A percentile compares a stretch with the other conserved stretches of the same genome.
These are phyloP conservation scores for Procambarus clarkii DNA, from an alignment of 1,140 invertebrate genomes.

Conservation along the genomic window DNA sequence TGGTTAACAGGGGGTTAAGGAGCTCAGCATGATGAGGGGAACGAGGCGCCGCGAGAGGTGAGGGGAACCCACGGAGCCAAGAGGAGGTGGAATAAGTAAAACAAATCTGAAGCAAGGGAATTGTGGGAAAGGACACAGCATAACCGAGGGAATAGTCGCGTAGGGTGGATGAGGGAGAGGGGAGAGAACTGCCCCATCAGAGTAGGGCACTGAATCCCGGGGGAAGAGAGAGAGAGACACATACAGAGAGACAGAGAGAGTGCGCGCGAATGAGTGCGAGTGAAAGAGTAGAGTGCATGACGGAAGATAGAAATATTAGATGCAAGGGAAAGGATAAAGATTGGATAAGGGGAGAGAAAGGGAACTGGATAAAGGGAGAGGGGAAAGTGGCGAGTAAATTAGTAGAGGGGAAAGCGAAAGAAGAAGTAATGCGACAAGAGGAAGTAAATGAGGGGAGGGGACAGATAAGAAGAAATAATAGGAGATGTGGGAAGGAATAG, in stretches of 20 bases:
- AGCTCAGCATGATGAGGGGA: no score
- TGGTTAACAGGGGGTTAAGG: no score
- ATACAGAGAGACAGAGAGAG: no score
- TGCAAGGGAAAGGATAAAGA: neutral
- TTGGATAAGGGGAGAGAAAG: constrained; percentile 1
- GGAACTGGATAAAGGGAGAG: neutral
- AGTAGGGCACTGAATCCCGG: neutral
- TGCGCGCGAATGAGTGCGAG: neutral
- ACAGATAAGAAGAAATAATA: constrained; percentile 35
- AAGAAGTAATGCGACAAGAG: constrained; percentile 8
- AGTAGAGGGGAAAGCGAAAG: constrained; percentile 19
- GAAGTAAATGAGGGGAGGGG: constrained; percentile 39
- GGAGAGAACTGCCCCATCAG: neutral
- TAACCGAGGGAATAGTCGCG: neutral
- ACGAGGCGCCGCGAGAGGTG: neutral
- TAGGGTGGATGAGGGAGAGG: neutral
- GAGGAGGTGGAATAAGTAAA: neutral
- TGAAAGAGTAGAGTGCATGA: neutral
- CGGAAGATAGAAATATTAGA: neutral
- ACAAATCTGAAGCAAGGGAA: neutral
- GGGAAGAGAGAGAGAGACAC: neutral
- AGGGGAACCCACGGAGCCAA: neutral
- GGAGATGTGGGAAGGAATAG: constrained; percentile 24
- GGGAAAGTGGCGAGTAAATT: constrained; percentile 4
- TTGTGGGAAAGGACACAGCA: neutral